These are phyloP conservation scores for Rotaria magnacalcarata DNA, from an alignment of 2,888 invertebrate species.

Conservation along the genomic window DNA sequence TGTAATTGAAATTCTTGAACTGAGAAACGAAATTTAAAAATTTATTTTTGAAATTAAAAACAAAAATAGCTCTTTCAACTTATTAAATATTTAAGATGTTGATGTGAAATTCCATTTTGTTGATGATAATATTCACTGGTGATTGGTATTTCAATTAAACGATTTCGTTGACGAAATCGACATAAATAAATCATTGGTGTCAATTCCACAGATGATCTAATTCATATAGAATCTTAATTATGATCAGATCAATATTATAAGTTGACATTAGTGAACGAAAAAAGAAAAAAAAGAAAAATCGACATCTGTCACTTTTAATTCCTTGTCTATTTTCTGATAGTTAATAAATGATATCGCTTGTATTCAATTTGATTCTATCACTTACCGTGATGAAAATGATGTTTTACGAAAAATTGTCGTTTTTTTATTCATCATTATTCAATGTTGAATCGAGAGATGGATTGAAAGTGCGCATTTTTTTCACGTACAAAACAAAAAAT, in stretches of 20 bases:
- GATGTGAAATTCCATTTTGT: not conserved
- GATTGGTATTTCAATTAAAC: slow-evolving; percentile 24
- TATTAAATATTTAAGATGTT: not conserved
- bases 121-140: slow-evolving; percentile 12
- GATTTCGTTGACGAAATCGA: slow-evolving; percentile 30
- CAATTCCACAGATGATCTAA: not conserved
- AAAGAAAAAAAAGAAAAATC: too few species aligned
- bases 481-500: not conserved
- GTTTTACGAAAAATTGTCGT: not conserved
- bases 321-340: not conserved
- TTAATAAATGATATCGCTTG: not conserved
- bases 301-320: too few species aligned
- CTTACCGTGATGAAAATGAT: not conserved
- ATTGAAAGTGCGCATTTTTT: not conserved
- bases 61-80: not conserved
- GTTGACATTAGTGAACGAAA: not conserved
- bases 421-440: not conserved
- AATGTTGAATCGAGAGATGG: not conserved
- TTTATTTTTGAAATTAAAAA: not conserved
- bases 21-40: not conserved
- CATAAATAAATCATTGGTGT: slow-evolving; percentile 16
- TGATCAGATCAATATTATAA: not conserved
- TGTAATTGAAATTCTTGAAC: slow-evolving; percentile 32
- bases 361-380: not conserved
- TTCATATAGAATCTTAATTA: not conserved